phyloP scores from a whole-genome alignment of 1,140 invertebrate species.

The Nebria ingens region DNA sequence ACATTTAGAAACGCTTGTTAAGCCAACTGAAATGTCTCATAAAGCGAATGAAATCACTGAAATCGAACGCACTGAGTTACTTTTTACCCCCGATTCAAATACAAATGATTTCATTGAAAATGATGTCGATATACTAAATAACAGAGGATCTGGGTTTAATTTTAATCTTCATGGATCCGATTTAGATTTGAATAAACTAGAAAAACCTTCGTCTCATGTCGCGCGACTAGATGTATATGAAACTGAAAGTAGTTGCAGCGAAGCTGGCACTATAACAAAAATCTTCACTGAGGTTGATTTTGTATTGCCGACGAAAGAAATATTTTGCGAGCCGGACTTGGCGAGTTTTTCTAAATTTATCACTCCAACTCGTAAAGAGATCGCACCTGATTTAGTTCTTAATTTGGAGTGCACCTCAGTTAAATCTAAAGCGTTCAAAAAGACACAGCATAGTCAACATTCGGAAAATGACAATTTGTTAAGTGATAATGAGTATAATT shows the following conservation, averaged over 20 bases:
- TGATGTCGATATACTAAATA: constrained; percentile 12
- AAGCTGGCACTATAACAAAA: constrained; percentile 21
- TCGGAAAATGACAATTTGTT: constrained; percentile 17
- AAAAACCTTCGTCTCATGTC: constrained; percentile 15
- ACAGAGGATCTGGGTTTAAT: constrained; percentile 23
- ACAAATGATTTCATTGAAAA: constrained; percentile 24
- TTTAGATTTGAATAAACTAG: constrained; percentile 18
- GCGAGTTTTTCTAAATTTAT: constrained; percentile 25
- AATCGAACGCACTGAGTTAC: constrained; percentile 15
- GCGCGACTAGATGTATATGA: constrained; percentile 19
- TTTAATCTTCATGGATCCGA: constrained; percentile 25
- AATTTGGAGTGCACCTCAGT: constrained; percentile 11
- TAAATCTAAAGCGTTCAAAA: neutral
- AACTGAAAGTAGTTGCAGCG: constrained; percentile 27
- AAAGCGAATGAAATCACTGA: constrained; percentile 1
- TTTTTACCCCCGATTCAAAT: constrained; percentile 17
- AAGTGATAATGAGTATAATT: constrained; percentile 20
- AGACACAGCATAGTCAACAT: neutral
- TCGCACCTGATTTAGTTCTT: neutral
- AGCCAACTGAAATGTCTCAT: too few relatives aligned
- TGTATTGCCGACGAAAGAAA: constrained; percentile 20
- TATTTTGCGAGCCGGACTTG: constrained; percentile 23
- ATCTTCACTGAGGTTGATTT: constrained; percentile 26
- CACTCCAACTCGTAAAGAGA: constrained; percentile 15
- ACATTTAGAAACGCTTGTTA: too few relatives aligned